Evolutionary conservation across 2,888 invertebrate species (phyloP), one percentile per base, ranked within the genome.

Genomic region (Selenia dentaria): DNA sequence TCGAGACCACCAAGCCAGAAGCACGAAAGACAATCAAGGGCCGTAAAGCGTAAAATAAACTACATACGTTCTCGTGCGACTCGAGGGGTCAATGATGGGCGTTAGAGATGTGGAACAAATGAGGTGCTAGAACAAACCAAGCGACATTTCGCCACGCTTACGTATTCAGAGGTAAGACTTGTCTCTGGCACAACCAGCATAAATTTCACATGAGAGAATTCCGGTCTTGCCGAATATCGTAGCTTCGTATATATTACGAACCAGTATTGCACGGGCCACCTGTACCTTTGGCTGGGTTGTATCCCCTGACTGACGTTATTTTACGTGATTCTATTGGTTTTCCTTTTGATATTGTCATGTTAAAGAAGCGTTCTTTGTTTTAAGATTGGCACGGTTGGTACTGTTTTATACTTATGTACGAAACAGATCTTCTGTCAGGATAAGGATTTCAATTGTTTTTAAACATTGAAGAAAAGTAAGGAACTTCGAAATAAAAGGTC

Each of bases 171-270:
- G 64, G 63, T 59, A 54, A 62, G 53, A 57, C 46, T 52, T 55
- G 51, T 57, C 42, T 44, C 53, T 76, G 70, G 71, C 57, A 75
- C 64, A 78, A 78, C 51, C 55, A 64, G 68, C 37, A 48, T 48
- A 40, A 63, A 69, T 74, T 70, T 73, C 70, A 72, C 67, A 62
- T 63, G 67, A 59, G 70, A 70, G 64, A 70, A 77, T 71, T 73
- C 74, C 74, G 71, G 74, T 77, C 69, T 67, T 62, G 56, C 51
- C 58, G 61, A 70, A 68, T 62, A 62, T 56, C 46, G 51, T 44
- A 44, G 55, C 54, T 59, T 45, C 58, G 51, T 61, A 71, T 73
- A 69, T 64, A 67, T 62, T 54, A 52, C 36, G 24, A 42, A 64
- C 61, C 54, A 59, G 60, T 68, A 72, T 68, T 67, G 68, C 65